Evolutionary conservation across 2,797 vertebrate species (phyloP).

Genomic region (Sebastolobus altivelis): DNA sequence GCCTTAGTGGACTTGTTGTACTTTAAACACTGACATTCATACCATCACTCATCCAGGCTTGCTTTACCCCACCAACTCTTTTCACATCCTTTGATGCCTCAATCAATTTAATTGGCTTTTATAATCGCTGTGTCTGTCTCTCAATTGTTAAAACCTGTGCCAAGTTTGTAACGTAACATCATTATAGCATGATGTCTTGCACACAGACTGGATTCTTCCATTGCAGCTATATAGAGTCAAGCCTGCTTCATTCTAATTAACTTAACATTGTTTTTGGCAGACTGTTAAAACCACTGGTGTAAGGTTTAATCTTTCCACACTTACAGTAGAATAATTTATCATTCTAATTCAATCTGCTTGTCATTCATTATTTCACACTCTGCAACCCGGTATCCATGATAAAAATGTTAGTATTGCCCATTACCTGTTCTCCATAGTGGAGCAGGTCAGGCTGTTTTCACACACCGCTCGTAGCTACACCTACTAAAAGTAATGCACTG

Average conservation of each 20-base stretch:
- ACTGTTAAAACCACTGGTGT: not conserved
- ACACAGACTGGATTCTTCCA: constrained; percentile 1
- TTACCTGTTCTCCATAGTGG: not conserved
- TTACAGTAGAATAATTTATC: not conserved
- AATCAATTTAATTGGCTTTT: constrained; percentile 4
- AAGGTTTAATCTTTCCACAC: not conserved
- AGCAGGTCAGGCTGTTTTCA: too few relatives aligned
- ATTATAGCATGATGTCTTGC: not conserved
- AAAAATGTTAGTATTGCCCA: not conserved
- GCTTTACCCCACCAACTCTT: not conserved
- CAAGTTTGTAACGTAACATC: not conserved
- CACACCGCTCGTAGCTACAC: too few relatives aligned
- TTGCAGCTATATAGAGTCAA: not conserved
- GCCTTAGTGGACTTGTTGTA: not conserved
- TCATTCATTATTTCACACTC: not conserved
- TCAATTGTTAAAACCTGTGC: not conserved
- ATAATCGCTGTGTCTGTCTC: not conserved
- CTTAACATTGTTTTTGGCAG: not conserved
- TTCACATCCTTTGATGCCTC: not conserved
- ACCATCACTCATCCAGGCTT: not conserved
- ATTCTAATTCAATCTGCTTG: not conserved
- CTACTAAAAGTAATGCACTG: too few relatives aligned
- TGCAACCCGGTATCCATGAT: not conserved
- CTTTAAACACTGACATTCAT: not conserved
- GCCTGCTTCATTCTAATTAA: not conserved